Conservation (phyloP, 2,113 vertebrate species). For the Aspidoscelis tigris region DNA sequence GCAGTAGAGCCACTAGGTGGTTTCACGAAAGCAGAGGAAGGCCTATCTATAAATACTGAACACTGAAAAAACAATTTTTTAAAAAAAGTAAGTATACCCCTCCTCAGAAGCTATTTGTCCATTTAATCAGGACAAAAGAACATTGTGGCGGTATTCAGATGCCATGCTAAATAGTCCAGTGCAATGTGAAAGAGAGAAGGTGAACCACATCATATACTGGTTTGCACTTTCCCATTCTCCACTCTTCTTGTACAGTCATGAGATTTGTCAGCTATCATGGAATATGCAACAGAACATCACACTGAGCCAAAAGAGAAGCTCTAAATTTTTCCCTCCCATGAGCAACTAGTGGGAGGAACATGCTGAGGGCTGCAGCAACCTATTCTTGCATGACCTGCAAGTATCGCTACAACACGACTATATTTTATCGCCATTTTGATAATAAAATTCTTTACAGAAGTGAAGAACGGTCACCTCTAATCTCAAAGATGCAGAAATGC, state of each 20-base stretch:
- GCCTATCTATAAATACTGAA: not conserved
- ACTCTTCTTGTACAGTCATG: no score
- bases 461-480: not conserved
- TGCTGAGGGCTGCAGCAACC: not conserved
- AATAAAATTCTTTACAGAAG: not conserved
- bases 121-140: not conserved
- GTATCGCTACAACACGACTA: not conserved
- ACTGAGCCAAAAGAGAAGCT: no score
- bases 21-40: not conserved
- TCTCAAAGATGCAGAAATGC: slow-evolving; percentile 57
- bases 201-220: no score
- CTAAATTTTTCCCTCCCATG: no score
- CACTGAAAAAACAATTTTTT: not conserved
- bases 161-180: not conserved
- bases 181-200: not conserved
- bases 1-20: not conserved
- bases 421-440: not conserved
- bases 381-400: not conserved
- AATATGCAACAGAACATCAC: no score
- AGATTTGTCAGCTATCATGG: no score
- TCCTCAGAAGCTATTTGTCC: not conserved
- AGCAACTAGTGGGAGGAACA: not conserved
- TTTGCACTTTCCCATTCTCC: no score
- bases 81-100: not conserved
- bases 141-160: not conserved